phyloP scores from a whole-genome alignment of 2,113 vertebrate genomes.

The Atherinomorus stipes region DNA sequence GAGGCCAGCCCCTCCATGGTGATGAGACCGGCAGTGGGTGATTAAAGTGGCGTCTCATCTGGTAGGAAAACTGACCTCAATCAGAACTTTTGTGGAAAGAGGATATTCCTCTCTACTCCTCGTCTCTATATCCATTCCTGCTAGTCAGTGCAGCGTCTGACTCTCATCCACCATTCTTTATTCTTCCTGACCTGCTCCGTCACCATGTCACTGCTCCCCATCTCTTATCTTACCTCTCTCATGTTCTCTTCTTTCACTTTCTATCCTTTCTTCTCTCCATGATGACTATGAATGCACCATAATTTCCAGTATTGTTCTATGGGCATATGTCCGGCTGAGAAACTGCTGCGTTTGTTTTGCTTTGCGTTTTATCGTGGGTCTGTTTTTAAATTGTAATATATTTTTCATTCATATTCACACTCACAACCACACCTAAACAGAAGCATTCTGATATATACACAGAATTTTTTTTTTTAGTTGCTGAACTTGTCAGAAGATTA shows the following conservation, averaged over 20 bases:
- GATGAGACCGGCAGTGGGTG: conserved; percentile 75
- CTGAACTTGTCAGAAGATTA: not conserved
- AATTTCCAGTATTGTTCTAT: conserved; percentile 65
- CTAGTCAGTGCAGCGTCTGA: conserved; percentile 59
- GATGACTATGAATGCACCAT: conserved; percentile 70
- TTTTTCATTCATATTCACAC: not conserved
- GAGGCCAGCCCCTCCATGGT: conserved; percentile 73
- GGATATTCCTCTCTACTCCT: conserved; percentile 47
- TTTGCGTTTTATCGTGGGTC: not conserved
- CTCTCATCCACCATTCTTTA: conserved; percentile 64
- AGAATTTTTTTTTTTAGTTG: too few relatives aligned
- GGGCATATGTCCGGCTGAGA: conserved; percentile 46
- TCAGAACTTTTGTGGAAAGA: conserved; percentile 72
- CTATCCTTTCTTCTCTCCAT: conserved; percentile 48
- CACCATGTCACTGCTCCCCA: conserved; percentile 64
- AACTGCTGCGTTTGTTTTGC: conserved; percentile 42
- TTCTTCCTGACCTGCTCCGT: conserved; percentile 66
- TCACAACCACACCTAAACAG: too few relatives aligned
- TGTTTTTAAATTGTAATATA: not conserved
- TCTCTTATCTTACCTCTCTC: conserved; percentile 55
- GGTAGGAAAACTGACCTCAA: conserved; percentile 80
- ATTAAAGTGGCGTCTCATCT: conserved; percentile 79
- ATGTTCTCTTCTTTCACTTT: conserved; percentile 55
- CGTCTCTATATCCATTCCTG: conserved; percentile 50
- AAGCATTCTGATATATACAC: not conserved